These are phyloP conservation scores for Drosophila engyochracea DNA, from an alignment of 2,888 invertebrate genomes.

Conservation along the genomic window DNA sequence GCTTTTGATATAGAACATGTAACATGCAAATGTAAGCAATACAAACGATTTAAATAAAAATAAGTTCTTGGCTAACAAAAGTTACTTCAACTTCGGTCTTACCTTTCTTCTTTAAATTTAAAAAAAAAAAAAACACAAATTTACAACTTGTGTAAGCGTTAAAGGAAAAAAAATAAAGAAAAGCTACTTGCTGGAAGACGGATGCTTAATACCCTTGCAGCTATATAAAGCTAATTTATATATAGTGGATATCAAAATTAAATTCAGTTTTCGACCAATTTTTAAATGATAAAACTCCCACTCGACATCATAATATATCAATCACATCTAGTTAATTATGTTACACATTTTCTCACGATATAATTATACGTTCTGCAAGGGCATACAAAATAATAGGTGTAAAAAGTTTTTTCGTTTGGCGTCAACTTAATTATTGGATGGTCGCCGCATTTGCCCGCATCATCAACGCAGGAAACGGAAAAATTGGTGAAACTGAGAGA, in stretches of 20 bases:
- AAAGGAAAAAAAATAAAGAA: neutral
- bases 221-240: neutral
- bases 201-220: neutral
- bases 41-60: neutral
- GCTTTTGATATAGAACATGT: neutral
- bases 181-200: neutral
- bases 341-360: constrained; percentile 8
- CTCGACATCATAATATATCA: neutral
- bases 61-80: neutral
- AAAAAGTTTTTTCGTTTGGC: constrained; percentile 62
- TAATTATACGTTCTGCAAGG: constrained; percentile 23
- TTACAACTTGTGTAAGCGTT: neutral
- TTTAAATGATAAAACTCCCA: neutral
- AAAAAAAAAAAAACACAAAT: neutral
- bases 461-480: constrained; percentile 14
- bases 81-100: neutral
- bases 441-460: constrained; percentile 46
- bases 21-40: too few relatives aligned
- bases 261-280: neutral
- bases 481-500: constrained; percentile 21
- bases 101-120: neutral
- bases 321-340: constrained; percentile 2
- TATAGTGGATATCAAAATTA: neutral
- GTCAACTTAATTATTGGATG: constrained; percentile 76
- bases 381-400: constrained; percentile 22